phyloP scores from a whole-genome alignment of 2,113 vertebrate genomes.

The Ovibos moschatus region DNA sequence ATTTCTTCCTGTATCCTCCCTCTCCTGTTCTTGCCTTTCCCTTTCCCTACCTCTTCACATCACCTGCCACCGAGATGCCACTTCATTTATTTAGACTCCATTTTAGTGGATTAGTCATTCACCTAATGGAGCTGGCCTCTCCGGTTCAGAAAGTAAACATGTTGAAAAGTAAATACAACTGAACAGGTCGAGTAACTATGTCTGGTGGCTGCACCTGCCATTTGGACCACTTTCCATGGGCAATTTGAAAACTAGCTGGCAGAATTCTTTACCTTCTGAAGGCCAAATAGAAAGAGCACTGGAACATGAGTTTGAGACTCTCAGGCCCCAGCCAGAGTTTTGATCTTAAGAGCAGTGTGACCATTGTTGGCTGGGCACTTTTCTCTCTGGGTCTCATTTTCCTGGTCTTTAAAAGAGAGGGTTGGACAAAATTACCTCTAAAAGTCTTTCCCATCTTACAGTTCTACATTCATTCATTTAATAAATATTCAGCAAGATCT shows the following conservation, averaged over 20 bases:
- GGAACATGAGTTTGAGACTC: conserved; percentile 25
- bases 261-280: conserved; percentile 51
- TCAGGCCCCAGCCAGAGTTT: conserved; percentile 33
- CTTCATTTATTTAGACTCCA: conserved; percentile 48
- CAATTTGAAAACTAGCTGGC: conserved; percentile 56
- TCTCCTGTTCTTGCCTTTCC: background rate
- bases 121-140: conserved; percentile 51
- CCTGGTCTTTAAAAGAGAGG: background rate
- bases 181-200: background rate
- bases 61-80: background rate
- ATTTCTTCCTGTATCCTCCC: background rate
- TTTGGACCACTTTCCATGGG: conserved; percentile 44
- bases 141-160: conserved; percentile 57
- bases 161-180: conserved; percentile 58
- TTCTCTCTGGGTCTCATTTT: background rate
- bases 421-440: background rate
- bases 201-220: conserved; percentile 65
- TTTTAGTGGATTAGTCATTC: conserved; percentile 51
- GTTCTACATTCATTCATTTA: background rate
- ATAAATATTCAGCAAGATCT: background rate
- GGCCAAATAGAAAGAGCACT: conserved; percentile 28
- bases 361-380: background rate
- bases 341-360: conserved; percentile 32
- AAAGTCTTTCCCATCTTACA: background rate
- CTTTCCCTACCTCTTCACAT: background rate